phyloP scores from a whole-genome alignment of 2,888 invertebrate genomes.

The Lithophane semibrunnea region DNA sequence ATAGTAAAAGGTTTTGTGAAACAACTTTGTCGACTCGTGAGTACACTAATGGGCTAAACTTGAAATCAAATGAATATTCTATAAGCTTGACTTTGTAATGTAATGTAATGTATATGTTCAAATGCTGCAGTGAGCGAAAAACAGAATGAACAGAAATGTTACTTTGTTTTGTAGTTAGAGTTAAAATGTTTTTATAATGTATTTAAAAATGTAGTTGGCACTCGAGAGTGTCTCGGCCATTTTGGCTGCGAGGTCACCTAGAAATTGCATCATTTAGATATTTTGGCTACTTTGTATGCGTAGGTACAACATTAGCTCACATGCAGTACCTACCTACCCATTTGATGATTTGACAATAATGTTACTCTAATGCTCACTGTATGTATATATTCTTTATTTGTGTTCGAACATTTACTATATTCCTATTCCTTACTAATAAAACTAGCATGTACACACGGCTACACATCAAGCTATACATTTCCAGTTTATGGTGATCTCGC shows the following conservation, averaged over 20 bases:
- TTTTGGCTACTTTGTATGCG: neutral
- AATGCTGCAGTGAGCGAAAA: neutral
- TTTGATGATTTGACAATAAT: neutral
- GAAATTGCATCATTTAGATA: neutral
- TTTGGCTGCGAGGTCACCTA: neutral
- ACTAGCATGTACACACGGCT: too few species aligned
- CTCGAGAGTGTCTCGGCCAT: neutral
- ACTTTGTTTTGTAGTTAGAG: neutral
- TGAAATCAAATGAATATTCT: constrained; percentile 70
- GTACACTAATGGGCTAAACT: constrained; percentile 61
- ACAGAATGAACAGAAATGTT: neutral
- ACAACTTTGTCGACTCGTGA: constrained; percentile 33
- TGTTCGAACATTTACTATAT: neutral
- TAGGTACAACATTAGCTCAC: neutral
- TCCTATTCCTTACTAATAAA: neutral
- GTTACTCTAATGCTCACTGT: neutral
- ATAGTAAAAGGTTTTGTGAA: constrained; percentile 33
- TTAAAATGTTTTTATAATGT: neutral
- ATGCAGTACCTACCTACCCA: too few species aligned
- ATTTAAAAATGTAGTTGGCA: too few species aligned
- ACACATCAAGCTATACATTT: too few species aligned
- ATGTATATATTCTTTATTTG: neutral
- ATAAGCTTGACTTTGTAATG: constrained; percentile 46
- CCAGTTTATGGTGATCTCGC: too few species aligned
- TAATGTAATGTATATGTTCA: constrained; percentile 2